Conservation (phyloP, 2,797 vertebrate species). For the Chelon labrosus region DNA sequence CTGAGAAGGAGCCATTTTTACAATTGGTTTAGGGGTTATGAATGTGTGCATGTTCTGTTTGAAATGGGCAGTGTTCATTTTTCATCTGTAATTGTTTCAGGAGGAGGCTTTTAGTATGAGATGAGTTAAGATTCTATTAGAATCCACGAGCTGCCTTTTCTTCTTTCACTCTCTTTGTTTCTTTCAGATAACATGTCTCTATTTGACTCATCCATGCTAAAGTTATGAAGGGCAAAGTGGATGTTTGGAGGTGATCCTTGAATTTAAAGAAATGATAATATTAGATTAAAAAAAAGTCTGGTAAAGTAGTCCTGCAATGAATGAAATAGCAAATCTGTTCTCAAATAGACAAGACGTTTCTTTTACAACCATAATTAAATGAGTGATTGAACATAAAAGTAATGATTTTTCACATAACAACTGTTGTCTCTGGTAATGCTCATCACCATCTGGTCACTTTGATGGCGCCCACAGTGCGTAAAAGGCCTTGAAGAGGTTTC, state of each 20-base stretch:
- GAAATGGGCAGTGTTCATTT: constrained; percentile 83
- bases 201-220: not conserved
- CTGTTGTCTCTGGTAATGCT: constrained; percentile 40
- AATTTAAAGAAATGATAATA: not conserved
- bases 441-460: constrained; percentile 23
- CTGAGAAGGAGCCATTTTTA: constrained; percentile 80
- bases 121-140: constrained; percentile 82
- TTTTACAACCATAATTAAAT: constrained; percentile 25
- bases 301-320: not conserved
- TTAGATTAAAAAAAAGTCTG: not conserved
- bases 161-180: constrained; percentile 18
- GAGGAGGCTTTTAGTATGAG: constrained; percentile 85
- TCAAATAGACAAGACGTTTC: not conserved
- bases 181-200: constrained; percentile 36
- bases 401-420: constrained; percentile 7
- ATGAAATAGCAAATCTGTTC: not conserved
- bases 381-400: constrained; percentile 1
- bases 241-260: constrained; percentile 16
- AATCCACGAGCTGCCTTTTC: constrained; percentile 52
- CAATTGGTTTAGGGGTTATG: constrained; percentile 85
- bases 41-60: constrained; percentile 80
- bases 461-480: constrained; percentile 24
- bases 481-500: constrained; percentile 53
- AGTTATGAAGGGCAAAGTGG: constrained; percentile 4
- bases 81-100: constrained; percentile 87